Conservation (phyloP, 1,140 invertebrate species). For the Lerema accius region DNA sequence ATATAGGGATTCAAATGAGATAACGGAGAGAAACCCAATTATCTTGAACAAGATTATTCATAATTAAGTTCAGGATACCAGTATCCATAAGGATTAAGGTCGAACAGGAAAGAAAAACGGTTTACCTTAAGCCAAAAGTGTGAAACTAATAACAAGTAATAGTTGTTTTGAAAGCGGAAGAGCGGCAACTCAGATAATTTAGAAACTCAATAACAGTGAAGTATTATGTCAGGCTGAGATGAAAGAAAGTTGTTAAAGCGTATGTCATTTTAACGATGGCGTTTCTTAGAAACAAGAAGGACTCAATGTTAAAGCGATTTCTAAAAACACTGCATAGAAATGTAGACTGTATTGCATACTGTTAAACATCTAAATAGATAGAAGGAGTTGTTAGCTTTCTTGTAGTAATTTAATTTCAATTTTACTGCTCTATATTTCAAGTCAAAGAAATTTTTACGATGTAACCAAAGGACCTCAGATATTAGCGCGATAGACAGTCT, state of each 20-base stretch:
- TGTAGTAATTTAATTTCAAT: background rate
- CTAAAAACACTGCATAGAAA: slow-evolving; percentile 1
- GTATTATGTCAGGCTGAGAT: slow-evolving; percentile 6
- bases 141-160: too few relatives aligned
- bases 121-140: too few relatives aligned
- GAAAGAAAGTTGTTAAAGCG: slow-evolving; percentile 16
- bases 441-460: slow-evolving; percentile 23
- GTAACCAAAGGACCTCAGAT: slow-evolving; percentile 11
- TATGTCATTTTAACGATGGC: slow-evolving; percentile 14
- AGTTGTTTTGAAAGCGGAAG: slow-evolving; percentile 18
- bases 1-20: too few relatives aligned
- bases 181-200: slow-evolving; percentile 2
- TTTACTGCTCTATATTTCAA: slow-evolving; percentile 18
- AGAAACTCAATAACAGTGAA: background rate
- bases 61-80: too few relatives aligned
- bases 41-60: too few relatives aligned
- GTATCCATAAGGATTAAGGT: too few relatives aligned
- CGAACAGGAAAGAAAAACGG: too few relatives aligned
- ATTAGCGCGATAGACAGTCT: slow-evolving; percentile 30
- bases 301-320: background rate
- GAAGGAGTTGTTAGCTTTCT: background rate
- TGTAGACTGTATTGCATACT: background rate
- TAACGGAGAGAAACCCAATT: too few relatives aligned
- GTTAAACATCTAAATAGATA: slow-evolving; percentile 11
- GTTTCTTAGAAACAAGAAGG: slow-evolving; percentile 6